These are phyloP conservation scores for Gryon sp. DNA, from an alignment of 1,140 invertebrate species.

Conservation along the genomic window DNA sequence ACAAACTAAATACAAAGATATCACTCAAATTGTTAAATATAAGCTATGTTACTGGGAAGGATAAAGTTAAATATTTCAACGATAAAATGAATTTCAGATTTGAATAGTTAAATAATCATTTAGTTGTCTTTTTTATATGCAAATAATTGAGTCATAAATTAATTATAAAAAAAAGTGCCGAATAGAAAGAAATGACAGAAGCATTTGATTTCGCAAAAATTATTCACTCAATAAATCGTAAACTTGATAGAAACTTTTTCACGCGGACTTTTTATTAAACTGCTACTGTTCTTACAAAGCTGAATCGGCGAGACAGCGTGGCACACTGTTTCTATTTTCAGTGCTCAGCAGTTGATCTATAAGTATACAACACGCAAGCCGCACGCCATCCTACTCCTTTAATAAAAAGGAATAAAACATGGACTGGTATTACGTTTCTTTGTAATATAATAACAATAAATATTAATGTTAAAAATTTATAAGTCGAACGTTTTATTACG, in stretches of 20 bases:
- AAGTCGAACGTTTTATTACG: no score
- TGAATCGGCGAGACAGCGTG: constrained; percentile 37
- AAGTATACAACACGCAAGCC: constrained; percentile 40
- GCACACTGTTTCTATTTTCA: constrained; percentile 44
- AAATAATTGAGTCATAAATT: no score
- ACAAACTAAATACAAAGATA: no score
- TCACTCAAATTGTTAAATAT: no score
- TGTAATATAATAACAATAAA: constrained; percentile 41
- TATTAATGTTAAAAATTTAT: no score
- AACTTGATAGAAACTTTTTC: constrained; percentile 35
- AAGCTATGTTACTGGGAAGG: no score
- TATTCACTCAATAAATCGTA: constrained; percentile 24
- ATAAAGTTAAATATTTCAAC: no score
- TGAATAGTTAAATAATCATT: no score
- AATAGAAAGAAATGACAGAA: not conserved
- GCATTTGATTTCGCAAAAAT: constrained; percentile 1
- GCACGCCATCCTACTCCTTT: constrained; percentile 9
- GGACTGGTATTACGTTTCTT: constrained; percentile 22
- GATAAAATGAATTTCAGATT: no score
- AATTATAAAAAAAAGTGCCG: not conserved
- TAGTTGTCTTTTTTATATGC: no score
- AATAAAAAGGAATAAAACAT: constrained; percentile 29
- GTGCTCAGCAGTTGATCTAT: constrained; percentile 34
- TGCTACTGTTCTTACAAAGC: constrained; percentile 46
- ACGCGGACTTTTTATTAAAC: constrained; percentile 31